Percentiles rank a stretch among this genome's conserved stretches.
Evolutionary conservation across 2,888 invertebrate genomes (phyloP).

Genomic region (Eristalis arbustorum): DNA sequence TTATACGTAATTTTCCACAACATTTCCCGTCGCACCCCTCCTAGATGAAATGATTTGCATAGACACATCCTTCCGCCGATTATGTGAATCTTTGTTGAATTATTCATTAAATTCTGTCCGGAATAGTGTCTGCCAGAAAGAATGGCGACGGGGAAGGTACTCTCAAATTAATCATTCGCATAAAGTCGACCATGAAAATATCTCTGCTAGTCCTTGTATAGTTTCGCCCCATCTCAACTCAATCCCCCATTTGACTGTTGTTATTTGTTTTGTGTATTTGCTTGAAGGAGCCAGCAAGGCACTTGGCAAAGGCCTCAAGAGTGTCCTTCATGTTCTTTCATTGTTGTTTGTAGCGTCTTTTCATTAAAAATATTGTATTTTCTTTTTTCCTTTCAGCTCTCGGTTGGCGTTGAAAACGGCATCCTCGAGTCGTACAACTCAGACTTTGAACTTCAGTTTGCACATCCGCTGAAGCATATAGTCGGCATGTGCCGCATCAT

Average conservation of each 20-base stretch:
- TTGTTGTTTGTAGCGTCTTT: background rate
- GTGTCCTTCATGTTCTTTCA: background rate
- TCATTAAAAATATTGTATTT: background rate
- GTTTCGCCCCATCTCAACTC: background rate
- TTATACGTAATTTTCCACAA: slow-evolving; percentile 25
- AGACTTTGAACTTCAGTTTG: slow-evolving; percentile 86
- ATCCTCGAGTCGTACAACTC: slow-evolving; percentile 85
- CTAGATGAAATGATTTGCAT: slow-evolving; percentile 19
- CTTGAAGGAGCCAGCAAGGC: background rate
- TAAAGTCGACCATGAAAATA: slow-evolving; percentile 56
- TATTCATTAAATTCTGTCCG: slow-evolving; percentile 36
- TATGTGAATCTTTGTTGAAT: slow-evolving; percentile 40
- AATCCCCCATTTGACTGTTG: background rate
- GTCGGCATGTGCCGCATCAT: slow-evolving; percentile 81
- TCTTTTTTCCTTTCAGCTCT: slow-evolving; percentile 82
- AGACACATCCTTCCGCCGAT: slow-evolving; percentile 20
- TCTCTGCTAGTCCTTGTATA: slow-evolving; percentile 44
- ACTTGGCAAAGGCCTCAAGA: background rate
- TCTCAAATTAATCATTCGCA: slow-evolving; percentile 66
- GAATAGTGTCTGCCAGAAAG: background rate
- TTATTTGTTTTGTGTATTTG: background rate
- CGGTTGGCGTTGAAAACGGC: slow-evolving; percentile 87
- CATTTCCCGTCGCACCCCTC: slow-evolving; percentile 16
- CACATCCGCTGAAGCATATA: slow-evolving; percentile 84
- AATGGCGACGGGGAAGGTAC: background rate